Base-by-base conservation (phyloP, 2,888 invertebrate genomes). In the Drosophila flavopinicola region DNA sequence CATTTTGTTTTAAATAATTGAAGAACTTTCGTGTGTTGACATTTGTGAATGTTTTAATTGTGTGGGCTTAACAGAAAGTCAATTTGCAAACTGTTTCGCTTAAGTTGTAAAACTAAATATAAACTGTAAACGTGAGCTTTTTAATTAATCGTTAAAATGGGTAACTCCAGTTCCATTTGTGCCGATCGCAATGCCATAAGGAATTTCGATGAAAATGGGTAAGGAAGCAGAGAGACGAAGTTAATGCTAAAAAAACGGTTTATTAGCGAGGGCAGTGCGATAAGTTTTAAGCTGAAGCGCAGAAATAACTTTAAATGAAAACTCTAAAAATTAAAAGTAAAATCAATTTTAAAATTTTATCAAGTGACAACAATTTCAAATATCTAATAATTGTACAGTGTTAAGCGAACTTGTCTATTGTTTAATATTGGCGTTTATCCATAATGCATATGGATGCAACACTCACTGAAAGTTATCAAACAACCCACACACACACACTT, bases 101-200 rank as follows among this genome's bases (percentile, higher is more conserved):
- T 2, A 33, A 33, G 33, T 33, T n/a, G 17, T 20, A 30, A 10
- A 38, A 30, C 6, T 27, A 11, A 11, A n/a, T 2, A 33, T 13
- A 13, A 13, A 13, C 13, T 6, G 2, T 25, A 33, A 29, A 39
- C 20, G 10, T 10, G 5, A 25, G 15, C 7, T 5, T n/a, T 37
- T 5, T 11, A n/a, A 6, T 5, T 3, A 25, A 27, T 38, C 17
- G n/a, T 23, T 20, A 11, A 48, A 70, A 90, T 91, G 91, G 91
- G 91, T 27, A 91, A 91, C 70, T 89, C 90, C 23, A 88, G 90
- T 67, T 91, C 91, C 45, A 83, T 91, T 59, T 91, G 91, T 64
- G 77, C 89, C 27, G 90, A 91, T 72, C 88, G 85, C 56, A 89
- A 88, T 66, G 87, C 89, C 27, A 68, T 88, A 60, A 85, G 86